Base-by-base conservation (phyloP, 2,113 vertebrate species). In the Trinectes maculatus region DNA sequence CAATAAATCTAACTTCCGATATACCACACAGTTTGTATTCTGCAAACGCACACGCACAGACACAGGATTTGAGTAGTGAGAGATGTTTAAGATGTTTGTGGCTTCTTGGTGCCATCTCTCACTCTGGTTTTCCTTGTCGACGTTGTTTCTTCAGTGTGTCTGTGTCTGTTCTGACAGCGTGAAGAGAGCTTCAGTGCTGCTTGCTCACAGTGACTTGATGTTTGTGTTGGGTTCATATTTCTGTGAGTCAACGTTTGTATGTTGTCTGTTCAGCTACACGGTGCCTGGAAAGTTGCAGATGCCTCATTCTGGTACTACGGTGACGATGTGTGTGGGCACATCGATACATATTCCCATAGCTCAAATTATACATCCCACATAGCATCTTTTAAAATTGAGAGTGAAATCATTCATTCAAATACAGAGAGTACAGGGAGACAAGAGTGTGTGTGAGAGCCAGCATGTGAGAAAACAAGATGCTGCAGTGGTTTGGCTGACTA, bases 41-140 rank as follows among this genome's bases (percentile, higher is more conserved):
- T 70, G 80, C 71, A 73, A 46, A 82, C 65, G 59, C 57, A 85
- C 79, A 85, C 76, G 73, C 86, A 89, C 81, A 86, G 85, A 85
- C 77, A 87, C 72, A 83, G 83, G 75, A 85, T 83, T 86, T 77
- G 67, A 79, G 76, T 54, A 77, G 74, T 79, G 73, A 88, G 70
- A 88, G 65, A 5, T 69, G 47, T 33, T 48, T 8, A 51, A 59
- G 15, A 46, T 54, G 43, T 72, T 60, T 86, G 87, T 53, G 84
- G 85, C 83, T 85, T 77, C 53, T 87, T 63, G 67, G 48, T 54
- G 75, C 65, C 57, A 68, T 55, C 44, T 74, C 75, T 74, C 47
- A 37, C 31, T 71, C 42, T 76, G 48, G 51, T 25, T 82, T 77
- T 57, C 33, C 40, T 36, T 37, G 13, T 64, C n/a, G 1, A 60